phyloP scores from a whole-genome alignment of 2,113 vertebrate species.

The Gymnobelideus leadbeateri region DNA sequence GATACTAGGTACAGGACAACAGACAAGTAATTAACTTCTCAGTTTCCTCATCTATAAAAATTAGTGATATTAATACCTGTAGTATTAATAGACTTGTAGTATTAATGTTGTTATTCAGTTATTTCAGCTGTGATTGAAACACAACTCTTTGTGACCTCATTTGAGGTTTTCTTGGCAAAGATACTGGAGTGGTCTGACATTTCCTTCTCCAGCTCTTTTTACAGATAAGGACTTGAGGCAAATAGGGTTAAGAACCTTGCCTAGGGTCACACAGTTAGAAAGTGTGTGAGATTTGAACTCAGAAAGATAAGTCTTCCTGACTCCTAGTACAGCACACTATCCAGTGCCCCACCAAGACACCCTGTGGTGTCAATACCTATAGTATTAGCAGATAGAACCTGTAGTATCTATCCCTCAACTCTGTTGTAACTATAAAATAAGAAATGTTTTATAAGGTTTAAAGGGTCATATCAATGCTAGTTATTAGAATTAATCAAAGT shows the following conservation, averaged over 20 bases:
- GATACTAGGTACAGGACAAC: neutral
- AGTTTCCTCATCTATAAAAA: neutral
- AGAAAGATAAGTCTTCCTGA: neutral
- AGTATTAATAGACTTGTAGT: neutral
- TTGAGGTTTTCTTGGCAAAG: neutral
- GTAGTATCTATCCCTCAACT: neutral
- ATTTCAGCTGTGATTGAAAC: neutral
- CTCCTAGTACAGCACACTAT: neutral
- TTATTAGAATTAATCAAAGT: neutral
- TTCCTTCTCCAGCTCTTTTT: neutral
- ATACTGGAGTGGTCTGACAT: neutral
- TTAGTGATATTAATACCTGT: neutral
- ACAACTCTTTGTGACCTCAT: neutral
- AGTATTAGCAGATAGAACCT: neutral
- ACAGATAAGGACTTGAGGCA: neutral
- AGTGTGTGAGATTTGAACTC: neutral
- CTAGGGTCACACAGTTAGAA: neutral
- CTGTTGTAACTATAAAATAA: neutral
- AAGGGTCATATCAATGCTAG: neutral
- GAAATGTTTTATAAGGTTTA: neutral
- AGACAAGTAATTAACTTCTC: neutral
- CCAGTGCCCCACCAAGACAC: neutral
- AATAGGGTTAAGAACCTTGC: neutral
- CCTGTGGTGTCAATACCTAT: neutral
- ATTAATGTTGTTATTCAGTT: neutral